Evolutionary conservation across 2,888 invertebrate genomes (phyloP), one percentile per base, ranked within the genome.

Genomic region (Tetragonula carbonaria): DNA sequence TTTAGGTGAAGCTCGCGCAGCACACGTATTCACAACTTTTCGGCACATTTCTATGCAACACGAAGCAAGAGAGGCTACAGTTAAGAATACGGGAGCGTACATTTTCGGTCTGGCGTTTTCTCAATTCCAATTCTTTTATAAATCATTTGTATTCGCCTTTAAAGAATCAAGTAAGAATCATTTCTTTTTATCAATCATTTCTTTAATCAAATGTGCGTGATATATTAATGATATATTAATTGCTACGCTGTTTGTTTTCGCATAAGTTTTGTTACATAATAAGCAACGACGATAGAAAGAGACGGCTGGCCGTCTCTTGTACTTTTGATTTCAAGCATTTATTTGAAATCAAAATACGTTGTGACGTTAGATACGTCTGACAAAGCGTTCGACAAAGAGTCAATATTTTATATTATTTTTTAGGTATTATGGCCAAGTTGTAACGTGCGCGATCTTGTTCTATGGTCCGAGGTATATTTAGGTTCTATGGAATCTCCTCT

Each of bases 11-110:
- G 95, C 95, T 99, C 92, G 98, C 97, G 3, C 98, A 99, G 89
- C 99, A 99, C 95, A 97, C 97, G 73, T 98, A 99, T 95, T 99
- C 99, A 84, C 98, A 98, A 95, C 96, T 99, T 93, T 99, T 99
- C 95, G 99, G 99, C 90, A 99, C 99, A 90, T 99, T 99, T 96
- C 96, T 99, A 89, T 98, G 98, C 95, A 99, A 99, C 96, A 96
- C 97, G 63, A 95, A 96, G 74, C 96, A 97, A 91, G 98, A 98
- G 95, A 96, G 98, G 62, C 94, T 95, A 73, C 96, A 96, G 80
- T 95, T 96, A 86, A 96, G 97, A 78, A 96, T 97, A 83, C 95
- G 95, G 74, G 97, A 97, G 85, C 95, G 96, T 88, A 96, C 97
- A 6, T 97, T 97, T 93, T 97, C 98, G 28, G 97, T 99, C 78